Conservation (phyloP, 2,113 vertebrate species). For the Lepus timidus region DNA sequence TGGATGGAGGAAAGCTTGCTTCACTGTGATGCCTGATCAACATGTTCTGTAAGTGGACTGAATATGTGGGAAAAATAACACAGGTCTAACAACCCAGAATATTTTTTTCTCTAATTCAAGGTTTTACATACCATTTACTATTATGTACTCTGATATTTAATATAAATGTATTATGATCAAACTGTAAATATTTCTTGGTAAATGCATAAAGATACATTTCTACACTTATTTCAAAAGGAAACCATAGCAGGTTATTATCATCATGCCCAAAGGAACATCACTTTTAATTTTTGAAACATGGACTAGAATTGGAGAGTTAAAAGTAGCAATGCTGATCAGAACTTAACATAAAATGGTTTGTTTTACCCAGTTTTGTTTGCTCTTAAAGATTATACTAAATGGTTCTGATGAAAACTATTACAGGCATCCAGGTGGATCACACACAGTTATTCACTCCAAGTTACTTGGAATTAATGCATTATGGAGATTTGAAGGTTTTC, state of each 20-base stretch:
- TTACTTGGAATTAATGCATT: neutral
- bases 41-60: neutral
- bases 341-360: neutral
- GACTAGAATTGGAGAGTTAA: neutral
- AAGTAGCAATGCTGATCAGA: neutral
- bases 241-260: neutral
- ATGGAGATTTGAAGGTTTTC: neutral
- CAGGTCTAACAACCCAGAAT: neutral
- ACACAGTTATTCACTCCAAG: neutral
- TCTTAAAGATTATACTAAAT: neutral
- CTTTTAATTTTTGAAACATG: constrained; percentile 38
- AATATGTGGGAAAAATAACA: neutral
- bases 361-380: neutral
- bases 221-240: constrained; percentile 10
- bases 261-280: neutral
- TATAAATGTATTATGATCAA: neutral
- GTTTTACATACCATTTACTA: neutral
- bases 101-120: neutral
- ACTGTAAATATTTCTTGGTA: neutral
- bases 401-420: neutral
- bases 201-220: neutral
- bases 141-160: neutral
- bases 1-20: accelerated
- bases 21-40: neutral
- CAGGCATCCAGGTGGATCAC: neutral